Percentiles rank a stretch among this genome's conserved stretches.
phyloP scores from a whole-genome alignment of 1,140 invertebrate genomes.

The Hirudo medicinalis region DNA sequence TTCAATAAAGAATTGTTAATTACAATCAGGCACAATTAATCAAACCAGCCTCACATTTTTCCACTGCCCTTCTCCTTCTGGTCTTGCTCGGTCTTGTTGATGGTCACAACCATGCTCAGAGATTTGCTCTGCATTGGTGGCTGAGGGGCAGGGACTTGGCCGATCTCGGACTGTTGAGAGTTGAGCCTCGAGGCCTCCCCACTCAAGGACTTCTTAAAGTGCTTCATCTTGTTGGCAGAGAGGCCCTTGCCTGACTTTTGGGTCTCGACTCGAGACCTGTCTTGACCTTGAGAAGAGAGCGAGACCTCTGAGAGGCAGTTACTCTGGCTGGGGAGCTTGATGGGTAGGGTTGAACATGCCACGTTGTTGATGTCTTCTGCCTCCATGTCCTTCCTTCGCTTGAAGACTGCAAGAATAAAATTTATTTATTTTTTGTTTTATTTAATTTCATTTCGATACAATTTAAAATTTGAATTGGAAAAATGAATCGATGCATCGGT shows the following conservation, averaged over 20 bases:
- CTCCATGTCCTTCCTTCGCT: constrained; percentile 7
- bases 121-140: neutral
- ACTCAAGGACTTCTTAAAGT: neutral
- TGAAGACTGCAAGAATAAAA: neutral
- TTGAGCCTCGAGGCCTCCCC: neutral
- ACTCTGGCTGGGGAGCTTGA: neutral
- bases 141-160: neutral
- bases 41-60: neutral
- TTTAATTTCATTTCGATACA: too few species aligned
- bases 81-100: neutral
- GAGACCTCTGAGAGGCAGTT: neutral
- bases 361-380: neutral
- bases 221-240: neutral
- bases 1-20: neutral
- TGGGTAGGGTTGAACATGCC: neutral
- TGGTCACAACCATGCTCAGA: neutral
- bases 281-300: neutral
- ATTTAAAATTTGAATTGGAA: too few species aligned
- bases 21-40: neutral
- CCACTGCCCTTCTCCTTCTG: neutral
- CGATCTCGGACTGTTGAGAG: neutral
- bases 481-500: too few species aligned
- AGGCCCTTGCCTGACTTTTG: neutral
- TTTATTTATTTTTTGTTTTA: neutral
- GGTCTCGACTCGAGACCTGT: neutral